Base-by-base conservation (phyloP, 2,113 vertebrate species). In the Hypomesus transpacificus region DNA sequence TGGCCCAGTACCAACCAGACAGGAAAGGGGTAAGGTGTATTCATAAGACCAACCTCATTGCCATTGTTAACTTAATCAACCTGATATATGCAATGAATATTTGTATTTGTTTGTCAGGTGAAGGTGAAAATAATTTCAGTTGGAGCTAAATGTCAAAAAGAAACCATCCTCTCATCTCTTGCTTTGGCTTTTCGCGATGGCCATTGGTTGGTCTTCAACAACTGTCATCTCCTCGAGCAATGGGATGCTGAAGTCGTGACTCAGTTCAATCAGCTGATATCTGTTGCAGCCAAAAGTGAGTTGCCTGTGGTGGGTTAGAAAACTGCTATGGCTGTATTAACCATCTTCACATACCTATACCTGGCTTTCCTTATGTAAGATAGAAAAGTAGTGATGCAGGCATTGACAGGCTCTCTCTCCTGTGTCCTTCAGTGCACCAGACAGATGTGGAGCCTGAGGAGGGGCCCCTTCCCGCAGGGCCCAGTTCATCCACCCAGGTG, bases 191-290 rank as follows among this genome's bases (percentile, higher is more conserved):
- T 85, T 66, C 68, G 59, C 1, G 81, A 90, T 0, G 94, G 94
- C 8, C 85, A 89, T 65, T 96, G 95, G 95, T 68, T 96, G 70
- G 92, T 95, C 60, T 87, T 96, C 6, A 90, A 91, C 78, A 91
- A 92, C 85, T 93, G 92, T 76, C 92, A 95, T 74, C 82, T 93
- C 68, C 66, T 94, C 74, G 68, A 90, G 11, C 70, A 52, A n/a
- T 94, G 93, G 93, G 89, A 94, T 2, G 66, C 71, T 0, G 82
- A 88, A 26, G 78, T 94, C 9, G 28, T 92, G 31, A 59, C 69
- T 31, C 75, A 71, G 14, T 70, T 95, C 66, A 71, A 84, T 62
- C 66, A 66, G 26, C 9, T 94, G 57, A 26, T 90, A 22, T 80
- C 73, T 9, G 62, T 62, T 16, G 22, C 71, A 75, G 67, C 52